A percentile compares a stretch with the other conserved stretches of the same genome.
Conservation (phyloP, 2,113 vertebrate genomes). For the Nothocercus nigrocapillus region DNA sequence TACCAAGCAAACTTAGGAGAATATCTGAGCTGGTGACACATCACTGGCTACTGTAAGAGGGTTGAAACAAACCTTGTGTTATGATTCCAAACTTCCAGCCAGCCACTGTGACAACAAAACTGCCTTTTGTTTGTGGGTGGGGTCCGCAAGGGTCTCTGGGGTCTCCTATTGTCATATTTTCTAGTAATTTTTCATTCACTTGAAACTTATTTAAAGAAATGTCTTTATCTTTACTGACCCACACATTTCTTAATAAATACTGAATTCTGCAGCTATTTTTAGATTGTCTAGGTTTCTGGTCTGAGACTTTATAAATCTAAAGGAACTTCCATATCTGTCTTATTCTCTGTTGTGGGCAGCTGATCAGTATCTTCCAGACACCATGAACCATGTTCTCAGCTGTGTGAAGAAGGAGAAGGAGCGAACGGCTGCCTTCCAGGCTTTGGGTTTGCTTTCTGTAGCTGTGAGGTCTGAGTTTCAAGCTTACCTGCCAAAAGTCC, state of each 20-base stretch:
- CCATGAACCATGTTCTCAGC: conserved; percentile 94
- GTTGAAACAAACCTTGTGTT: not conserved
- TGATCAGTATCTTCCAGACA: conserved; percentile 96
- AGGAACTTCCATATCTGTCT: not conserved
- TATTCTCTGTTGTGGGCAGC: conserved; percentile 56
- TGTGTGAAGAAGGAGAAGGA: conserved; percentile 98
- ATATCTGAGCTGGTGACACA: not conserved
- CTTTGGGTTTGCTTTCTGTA: conserved; percentile 93
- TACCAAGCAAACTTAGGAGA: not conserved
- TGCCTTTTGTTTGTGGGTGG: not conserved
- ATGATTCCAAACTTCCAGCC: not conserved
- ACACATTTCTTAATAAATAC: too few species aligned
- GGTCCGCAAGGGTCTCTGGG: not conserved
- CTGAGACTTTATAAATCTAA: not conserved
- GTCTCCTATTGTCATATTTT: not conserved
- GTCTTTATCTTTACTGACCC: not conserved
- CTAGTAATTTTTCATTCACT: not conserved
- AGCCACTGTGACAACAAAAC: not conserved
- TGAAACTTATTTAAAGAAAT: not conserved
- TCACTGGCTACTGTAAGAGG: not conserved
- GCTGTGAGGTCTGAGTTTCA: conserved; percentile 94
- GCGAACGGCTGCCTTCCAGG: conserved; percentile 93
- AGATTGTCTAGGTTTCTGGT: not conserved
- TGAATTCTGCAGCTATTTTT: not conserved
- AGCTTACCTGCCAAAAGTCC: conserved; percentile 90